Percentiles rank a stretch among this genome's conserved stretches.
phyloP scores from a whole-genome alignment of 2,797 vertebrate genomes.

The Neopelma chrysocephalum region DNA sequence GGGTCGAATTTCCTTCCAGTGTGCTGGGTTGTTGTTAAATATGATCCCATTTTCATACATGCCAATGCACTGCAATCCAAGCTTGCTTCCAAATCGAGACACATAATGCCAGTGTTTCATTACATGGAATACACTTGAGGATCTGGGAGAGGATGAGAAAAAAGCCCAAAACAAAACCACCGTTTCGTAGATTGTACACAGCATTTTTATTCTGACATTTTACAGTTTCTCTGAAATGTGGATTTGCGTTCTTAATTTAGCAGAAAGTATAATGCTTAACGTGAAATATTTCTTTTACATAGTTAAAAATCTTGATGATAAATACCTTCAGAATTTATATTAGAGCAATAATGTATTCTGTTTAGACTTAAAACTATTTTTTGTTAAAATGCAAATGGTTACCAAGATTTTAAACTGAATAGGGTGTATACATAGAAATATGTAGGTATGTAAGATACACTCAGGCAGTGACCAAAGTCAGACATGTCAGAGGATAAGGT shows the following conservation, averaged over 20 bases:
- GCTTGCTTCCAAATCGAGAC: slow-evolving; percentile 89
- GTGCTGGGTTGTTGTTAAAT: slow-evolving; percentile 88
- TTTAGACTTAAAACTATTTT: neutral
- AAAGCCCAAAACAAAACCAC: neutral
- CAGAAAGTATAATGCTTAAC: neutral
- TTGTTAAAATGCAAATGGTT: neutral
- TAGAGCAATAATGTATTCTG: neutral
- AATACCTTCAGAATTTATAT: neutral
- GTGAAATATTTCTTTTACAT: neutral
- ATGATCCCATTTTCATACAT: slow-evolving; percentile 95
- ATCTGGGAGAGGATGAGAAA: slow-evolving; percentile 70
- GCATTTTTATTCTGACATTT: neutral
- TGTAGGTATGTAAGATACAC: neutral
- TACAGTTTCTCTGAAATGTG: neutral
- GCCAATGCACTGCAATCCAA: slow-evolving; percentile 87
- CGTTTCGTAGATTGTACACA: neutral
- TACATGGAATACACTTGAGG: slow-evolving; percentile 87
- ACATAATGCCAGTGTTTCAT: slow-evolving; percentile 87
- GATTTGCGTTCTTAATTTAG: neutral
- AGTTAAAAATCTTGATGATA: neutral
- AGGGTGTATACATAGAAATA: neutral
- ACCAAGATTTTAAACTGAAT: neutral
- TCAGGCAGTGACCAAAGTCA: neutral
- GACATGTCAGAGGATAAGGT: neutral
- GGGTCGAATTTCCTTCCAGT: slow-evolving; percentile 87